Conservation (phyloP, 2,797 vertebrate species). For the Cirrhinus mrigala region DNA sequence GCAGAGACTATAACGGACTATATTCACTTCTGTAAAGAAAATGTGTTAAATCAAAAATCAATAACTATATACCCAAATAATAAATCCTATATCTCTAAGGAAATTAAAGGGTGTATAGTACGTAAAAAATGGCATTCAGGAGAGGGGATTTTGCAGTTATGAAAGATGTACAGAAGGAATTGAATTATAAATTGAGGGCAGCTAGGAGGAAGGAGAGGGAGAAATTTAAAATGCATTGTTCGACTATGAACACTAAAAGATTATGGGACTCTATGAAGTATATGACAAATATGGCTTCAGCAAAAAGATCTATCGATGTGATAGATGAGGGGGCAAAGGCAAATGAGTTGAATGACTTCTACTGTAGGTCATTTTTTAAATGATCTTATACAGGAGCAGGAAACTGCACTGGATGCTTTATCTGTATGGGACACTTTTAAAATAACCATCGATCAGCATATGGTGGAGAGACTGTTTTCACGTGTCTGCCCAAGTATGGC, state of each 20-base stretch:
- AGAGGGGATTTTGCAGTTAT: background rate
- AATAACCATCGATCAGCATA: background rate
- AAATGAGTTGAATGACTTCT: background rate
- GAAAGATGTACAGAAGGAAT: background rate
- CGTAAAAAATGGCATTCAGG: background rate
- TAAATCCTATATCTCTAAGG: background rate
- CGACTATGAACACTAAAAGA: background rate
- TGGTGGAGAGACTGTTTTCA: background rate
- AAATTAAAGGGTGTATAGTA: background rate
- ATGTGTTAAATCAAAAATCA: background rate
- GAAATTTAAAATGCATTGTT: background rate
- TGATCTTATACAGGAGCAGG: background rate
- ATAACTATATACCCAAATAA: background rate
- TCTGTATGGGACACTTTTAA: background rate
- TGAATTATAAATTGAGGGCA: background rate
- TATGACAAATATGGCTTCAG: background rate
- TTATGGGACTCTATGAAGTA: background rate
- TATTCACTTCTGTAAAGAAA: background rate
- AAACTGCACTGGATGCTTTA: background rate
- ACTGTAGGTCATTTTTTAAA: background rate
- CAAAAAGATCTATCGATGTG: background rate
- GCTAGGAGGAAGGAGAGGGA: background rate
- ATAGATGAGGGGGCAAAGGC: background rate
- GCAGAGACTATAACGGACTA: background rate
- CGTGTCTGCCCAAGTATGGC: background rate